These are phyloP conservation scores for Charadrius vociferus DNA, from an alignment of 2,113 vertebrate genomes.

Conservation along the genomic window DNA sequence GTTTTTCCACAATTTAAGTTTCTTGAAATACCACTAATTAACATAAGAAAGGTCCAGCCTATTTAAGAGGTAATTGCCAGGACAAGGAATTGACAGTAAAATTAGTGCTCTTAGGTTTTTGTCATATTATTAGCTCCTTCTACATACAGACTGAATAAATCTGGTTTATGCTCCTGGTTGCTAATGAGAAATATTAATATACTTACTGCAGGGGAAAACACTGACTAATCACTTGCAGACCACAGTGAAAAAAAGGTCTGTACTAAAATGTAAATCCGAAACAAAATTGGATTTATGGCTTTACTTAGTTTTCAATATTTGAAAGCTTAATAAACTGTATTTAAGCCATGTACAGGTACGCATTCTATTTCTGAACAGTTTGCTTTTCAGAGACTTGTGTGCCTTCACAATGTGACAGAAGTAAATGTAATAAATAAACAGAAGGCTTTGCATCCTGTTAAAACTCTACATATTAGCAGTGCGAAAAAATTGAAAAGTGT, in stretches of 20 bases:
- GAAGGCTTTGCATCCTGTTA: background rate
- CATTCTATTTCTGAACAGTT: slow-evolving; percentile 1
- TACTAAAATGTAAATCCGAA: slow-evolving; percentile 9
- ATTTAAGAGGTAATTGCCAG: slow-evolving; percentile 56
- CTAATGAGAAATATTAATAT: slow-evolving; percentile 58
- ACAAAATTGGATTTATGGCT: background rate
- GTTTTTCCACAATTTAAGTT: background rate
- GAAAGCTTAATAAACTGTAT: background rate
- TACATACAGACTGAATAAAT: slow-evolving; percentile 38
- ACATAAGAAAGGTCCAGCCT: slow-evolving; percentile 29
- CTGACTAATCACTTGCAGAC: slow-evolving; percentile 6
- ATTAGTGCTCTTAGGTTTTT: slow-evolving; percentile 52
- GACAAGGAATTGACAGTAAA: slow-evolving; percentile 67
- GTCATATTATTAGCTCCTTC: slow-evolving; percentile 44
- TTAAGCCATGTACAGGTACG: background rate
- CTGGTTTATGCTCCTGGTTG: slow-evolving; percentile 19
- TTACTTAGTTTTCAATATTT: background rate
- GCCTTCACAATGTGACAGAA: background rate
- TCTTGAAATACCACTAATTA: slow-evolving; percentile 51
- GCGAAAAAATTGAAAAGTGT: background rate
- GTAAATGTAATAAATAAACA: background rate
- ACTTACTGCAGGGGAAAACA: slow-evolving; percentile 7
- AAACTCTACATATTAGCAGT: background rate
- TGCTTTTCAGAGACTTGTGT: background rate
- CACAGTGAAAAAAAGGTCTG: background rate